phyloP scores from a whole-genome alignment of 2,113 vertebrate species.

The Machaerirhynchus nigripectus region DNA sequence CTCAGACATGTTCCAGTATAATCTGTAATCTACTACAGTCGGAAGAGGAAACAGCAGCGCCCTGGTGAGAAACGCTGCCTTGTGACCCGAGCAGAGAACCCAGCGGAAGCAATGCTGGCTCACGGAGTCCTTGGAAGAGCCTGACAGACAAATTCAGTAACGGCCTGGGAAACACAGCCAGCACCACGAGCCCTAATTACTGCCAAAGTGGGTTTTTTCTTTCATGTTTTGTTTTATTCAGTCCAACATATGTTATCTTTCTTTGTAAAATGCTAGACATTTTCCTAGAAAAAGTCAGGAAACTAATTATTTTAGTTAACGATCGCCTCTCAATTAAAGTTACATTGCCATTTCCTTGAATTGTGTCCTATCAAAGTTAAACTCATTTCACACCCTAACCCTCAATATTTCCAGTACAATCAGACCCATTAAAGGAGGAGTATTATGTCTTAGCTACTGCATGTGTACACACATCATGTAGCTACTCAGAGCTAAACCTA shows the following conservation, averaged over 20 bases:
- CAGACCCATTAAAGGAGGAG: not conserved
- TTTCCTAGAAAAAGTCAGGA: slow-evolving; percentile 31
- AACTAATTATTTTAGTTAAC: not conserved
- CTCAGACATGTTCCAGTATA: slow-evolving; percentile 73
- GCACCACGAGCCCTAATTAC: not conserved
- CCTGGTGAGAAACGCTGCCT: slow-evolving; percentile 79
- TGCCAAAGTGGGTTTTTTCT: not conserved
- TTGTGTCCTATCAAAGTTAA: not conserved
- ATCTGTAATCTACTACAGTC: slow-evolving; percentile 76
- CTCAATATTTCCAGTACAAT: not conserved
- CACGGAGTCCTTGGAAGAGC: slow-evolving; percentile 1
- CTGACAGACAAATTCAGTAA: slow-evolving; percentile 28
- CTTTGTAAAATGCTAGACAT: not conserved
- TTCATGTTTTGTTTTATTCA: not conserved
- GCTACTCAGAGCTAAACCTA: not conserved
- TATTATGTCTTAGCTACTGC: not conserved
- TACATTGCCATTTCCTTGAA: not conserved
- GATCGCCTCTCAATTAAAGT: not conserved
- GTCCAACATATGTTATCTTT: not conserved
- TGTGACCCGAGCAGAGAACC: slow-evolving; percentile 63
- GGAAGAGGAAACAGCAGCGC: slow-evolving; percentile 78
- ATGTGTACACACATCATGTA: not conserved
- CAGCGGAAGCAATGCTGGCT: slow-evolving; percentile 69
- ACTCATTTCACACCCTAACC: not conserved
- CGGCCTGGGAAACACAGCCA: not conserved